phyloP scores from a whole-genome alignment of 2,113 vertebrate genomes.

The Chionodraco myersi region DNA sequence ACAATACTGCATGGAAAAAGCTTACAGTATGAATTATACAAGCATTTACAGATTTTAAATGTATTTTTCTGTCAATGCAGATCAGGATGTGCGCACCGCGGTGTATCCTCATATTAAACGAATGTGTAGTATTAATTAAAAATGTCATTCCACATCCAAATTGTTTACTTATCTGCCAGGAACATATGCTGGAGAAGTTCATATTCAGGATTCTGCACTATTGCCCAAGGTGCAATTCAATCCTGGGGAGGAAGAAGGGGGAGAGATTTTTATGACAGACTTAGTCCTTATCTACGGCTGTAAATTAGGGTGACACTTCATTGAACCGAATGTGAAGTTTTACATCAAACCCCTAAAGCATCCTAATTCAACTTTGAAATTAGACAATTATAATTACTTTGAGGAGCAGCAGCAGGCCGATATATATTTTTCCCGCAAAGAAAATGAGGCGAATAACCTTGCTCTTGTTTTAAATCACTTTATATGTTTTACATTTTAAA shows the following conservation, averaged over 20 bases:
- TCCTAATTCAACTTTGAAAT: slow-evolving; percentile 90
- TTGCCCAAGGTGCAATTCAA: slow-evolving; percentile 98
- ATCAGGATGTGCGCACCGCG: slow-evolving; percentile 94
- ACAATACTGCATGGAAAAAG: slow-evolving; percentile 14
- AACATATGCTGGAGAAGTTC: slow-evolving; percentile 99
- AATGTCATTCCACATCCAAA: slow-evolving; percentile 98
- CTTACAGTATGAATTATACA: slow-evolving; percentile 9
- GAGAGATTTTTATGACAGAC: slow-evolving; percentile 89
- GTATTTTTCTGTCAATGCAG: slow-evolving; percentile 84
- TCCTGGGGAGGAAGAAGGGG: slow-evolving; percentile 68
- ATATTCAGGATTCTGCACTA: slow-evolving; percentile 96
- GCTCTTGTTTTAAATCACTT: slow-evolving; percentile 25
- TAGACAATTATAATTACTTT: slow-evolving; percentile 85
- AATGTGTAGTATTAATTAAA: slow-evolving; percentile 98
- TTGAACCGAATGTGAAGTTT: slow-evolving; percentile 94
- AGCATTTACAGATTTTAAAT: slow-evolving; percentile 4
- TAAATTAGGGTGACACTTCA: slow-evolving; percentile 97
- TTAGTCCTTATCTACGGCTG: slow-evolving; percentile 93
- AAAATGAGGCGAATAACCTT: slow-evolving; percentile 12
- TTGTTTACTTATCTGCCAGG: slow-evolving; percentile 99
- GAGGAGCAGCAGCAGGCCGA: slow-evolving; percentile 58
- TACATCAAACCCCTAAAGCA: slow-evolving; percentile 88
- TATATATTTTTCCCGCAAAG: not conserved
- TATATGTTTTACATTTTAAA: not conserved
- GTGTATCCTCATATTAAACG: slow-evolving; percentile 85